Base-by-base conservation (phyloP, 2,888 invertebrate genomes). In the Spisula solida region DNA sequence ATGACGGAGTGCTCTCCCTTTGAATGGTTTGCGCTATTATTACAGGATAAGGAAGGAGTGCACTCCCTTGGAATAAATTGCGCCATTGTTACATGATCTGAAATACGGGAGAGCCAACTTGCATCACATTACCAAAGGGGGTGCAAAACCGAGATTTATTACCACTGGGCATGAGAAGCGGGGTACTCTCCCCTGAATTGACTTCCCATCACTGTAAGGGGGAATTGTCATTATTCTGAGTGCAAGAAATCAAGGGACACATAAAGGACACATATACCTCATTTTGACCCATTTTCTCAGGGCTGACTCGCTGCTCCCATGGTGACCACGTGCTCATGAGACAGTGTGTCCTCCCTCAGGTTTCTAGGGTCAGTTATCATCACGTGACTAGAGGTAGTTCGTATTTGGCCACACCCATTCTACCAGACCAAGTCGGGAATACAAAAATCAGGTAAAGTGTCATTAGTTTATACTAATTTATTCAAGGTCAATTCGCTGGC, bases 301-400 rank as follows among this genome's bases (percentile, higher is more conserved):
- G 89, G 90, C 79, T 82, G 88, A 89, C 90, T 34, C 31, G 29
- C 86, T 92, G 92, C 78, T 89, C 83, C 81, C 90, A 89, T 92
- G 90, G 89, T 90, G 48, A 89, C 48, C 6, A 79, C 48, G 18
- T 81, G 34, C 55, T 20, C 92, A 89, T 92, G 92, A 92, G 92
- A 92, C 92, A 92, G 92, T 92, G 92, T 92, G 92, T 92, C 92
- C 92, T 92, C 92, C 92, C 92, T 92, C 92, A 92, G 92, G 87
- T 87, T 89, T 51, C 29, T 81, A 78, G 25, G 89, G 91, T 85
- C 89, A 48, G 16, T 31, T 79, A 6, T 79, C 85, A 31, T 75
- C 85, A 41, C 41, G 41, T 41, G 41, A 8, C 8, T 41, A 41
- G 41, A 41, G 4, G 41, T 41, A 41, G 41, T 8, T 41, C 41